Conservation (phyloP, 1,140 invertebrate genomes). For the Drosophila murphyi region DNA sequence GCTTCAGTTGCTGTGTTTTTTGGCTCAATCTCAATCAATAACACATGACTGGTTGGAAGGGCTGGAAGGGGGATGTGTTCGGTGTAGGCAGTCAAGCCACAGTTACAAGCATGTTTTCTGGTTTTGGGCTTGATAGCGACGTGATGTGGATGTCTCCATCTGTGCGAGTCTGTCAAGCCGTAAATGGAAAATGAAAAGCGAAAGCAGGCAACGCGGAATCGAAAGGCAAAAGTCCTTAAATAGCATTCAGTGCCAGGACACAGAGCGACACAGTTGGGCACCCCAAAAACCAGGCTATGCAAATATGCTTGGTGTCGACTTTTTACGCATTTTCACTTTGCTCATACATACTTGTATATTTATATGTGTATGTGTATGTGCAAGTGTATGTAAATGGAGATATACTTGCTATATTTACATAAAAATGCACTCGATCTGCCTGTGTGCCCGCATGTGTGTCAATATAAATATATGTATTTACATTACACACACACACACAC, state of each 20-base stretch:
- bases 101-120: conserved; percentile 28
- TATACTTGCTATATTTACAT: conserved; percentile 62
- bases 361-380: background rate
- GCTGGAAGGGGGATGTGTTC: background rate
- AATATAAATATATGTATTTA: conserved; percentile 58
- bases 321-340: conserved; percentile 62
- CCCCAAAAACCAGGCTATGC: conserved; percentile 61
- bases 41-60: conserved; percentile 8
- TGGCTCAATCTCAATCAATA: conserved; percentile 69
- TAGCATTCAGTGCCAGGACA: conserved; percentile 24
- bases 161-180: conserved; percentile 29
- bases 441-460: conserved; percentile 38
- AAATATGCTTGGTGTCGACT: conserved; percentile 64
- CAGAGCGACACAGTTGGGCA: background rate
- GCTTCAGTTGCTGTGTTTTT: conserved; percentile 20
- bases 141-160: conserved; percentile 49
- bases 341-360: background rate
- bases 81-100: conserved; percentile 4
- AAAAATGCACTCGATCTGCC: conserved; percentile 77
- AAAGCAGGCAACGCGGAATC: conserved; percentile 35
- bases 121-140: conserved; percentile 22
- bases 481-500: conserved; percentile 19
- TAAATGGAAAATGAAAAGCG: conserved; percentile 57
- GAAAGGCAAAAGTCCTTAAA: conserved; percentile 43
- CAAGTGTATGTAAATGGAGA: conserved; percentile 2